Evolutionary conservation across 2,888 invertebrate species (phyloP).

Genomic region (Melanostoma scalare): DNA sequence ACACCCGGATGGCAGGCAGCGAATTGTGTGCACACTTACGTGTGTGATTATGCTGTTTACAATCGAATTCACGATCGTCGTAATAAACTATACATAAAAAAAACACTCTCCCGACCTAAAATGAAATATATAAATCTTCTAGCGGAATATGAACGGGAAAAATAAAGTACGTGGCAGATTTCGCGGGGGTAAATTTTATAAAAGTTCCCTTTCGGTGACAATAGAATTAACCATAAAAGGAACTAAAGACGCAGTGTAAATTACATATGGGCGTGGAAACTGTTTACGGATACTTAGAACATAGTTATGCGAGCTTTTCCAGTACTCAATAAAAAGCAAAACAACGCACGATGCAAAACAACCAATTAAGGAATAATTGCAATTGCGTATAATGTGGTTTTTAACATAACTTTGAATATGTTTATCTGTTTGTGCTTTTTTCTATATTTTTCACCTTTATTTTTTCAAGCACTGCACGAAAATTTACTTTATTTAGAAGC

Average conservation of each 20-base stretch:
- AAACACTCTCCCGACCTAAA: background rate
- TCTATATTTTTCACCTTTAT: background rate
- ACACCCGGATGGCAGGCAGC: background rate
- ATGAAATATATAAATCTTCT: background rate
- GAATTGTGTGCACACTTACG: constrained; percentile 4
- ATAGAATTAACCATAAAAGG: constrained; percentile 64
- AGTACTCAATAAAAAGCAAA: background rate
- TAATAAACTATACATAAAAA: background rate
- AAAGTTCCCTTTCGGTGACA: constrained; percentile 53
- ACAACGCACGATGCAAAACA: constrained; percentile 2
- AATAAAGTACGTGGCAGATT: constrained; percentile 62
- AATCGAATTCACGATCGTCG: background rate
- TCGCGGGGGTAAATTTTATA: constrained; percentile 29
- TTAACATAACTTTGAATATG: no score
- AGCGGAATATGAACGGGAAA: constrained; percentile 17
- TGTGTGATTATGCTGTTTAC: background rate
- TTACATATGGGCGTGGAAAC: constrained; percentile 65
- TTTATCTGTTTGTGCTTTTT: no score
- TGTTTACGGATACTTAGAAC: constrained; percentile 34
- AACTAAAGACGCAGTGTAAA: constrained; percentile 65
- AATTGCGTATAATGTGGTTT: no score
- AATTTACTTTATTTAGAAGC: constrained; percentile 59
- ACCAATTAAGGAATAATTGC: background rate
- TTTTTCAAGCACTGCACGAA: constrained; percentile 6
- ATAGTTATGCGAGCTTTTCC: constrained; percentile 10